phyloP scores from a whole-genome alignment of 2,113 vertebrate genomes.

The Crotalus tigris region DNA sequence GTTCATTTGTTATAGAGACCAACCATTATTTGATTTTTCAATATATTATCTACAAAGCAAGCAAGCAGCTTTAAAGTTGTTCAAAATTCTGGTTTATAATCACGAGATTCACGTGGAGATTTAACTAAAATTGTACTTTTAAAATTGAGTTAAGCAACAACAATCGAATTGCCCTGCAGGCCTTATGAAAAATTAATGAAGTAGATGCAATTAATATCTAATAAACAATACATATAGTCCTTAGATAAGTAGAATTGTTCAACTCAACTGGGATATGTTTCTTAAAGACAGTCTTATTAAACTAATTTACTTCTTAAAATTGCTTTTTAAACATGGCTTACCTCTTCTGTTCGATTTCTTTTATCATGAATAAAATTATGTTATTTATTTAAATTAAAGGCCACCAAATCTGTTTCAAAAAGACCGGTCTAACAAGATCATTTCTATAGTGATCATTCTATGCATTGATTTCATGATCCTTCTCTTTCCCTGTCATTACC shows the following conservation, averaged over 20 bases:
- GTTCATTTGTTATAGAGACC: constrained; percentile 51
- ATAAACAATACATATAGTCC: constrained; percentile 53
- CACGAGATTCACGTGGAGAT: constrained; percentile 42
- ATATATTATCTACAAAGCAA: constrained; percentile 78
- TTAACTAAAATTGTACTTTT: constrained; percentile 42
- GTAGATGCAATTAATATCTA: constrained; percentile 58
- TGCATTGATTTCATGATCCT: not conserved
- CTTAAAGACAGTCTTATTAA: constrained; percentile 1
- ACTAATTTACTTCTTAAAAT: constrained; percentile 21
- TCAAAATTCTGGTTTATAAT: constrained; percentile 66
- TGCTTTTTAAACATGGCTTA: not conserved
- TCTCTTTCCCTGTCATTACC: not conserved
- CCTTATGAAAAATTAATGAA: constrained; percentile 54
- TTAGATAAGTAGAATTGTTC: constrained; percentile 42
- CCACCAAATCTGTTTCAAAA: not conserved
- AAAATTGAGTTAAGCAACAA: constrained; percentile 38
- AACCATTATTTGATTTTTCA: constrained; percentile 71
- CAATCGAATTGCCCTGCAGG: constrained; percentile 34
- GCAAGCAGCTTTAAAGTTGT: constrained; percentile 59
- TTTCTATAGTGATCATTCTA: not conserved
- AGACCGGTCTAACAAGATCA: not conserved
- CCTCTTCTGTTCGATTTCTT: not conserved
- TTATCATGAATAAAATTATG: not conserved
- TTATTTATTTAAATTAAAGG: not conserved
- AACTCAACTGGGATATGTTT: constrained; percentile 42